Conservation (phyloP, 1,140 invertebrate species). For the Triops cancriformis region DNA sequence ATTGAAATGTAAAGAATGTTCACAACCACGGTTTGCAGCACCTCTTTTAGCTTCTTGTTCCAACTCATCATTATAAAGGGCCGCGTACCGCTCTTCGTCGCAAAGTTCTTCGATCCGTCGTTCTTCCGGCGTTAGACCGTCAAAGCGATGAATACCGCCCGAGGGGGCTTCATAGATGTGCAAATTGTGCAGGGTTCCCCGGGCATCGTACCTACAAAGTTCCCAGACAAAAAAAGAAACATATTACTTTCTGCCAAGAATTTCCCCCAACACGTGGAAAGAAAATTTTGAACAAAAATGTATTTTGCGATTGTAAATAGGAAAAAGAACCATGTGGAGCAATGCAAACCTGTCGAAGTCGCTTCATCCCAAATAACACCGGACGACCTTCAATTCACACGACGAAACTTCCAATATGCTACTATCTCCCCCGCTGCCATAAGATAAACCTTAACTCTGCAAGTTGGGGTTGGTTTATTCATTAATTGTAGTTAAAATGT, state of each 20-base stretch:
- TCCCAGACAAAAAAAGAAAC: constrained; percentile 21
- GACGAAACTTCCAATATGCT: background rate
- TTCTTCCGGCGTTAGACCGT: constrained; percentile 64
- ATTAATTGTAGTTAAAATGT: background rate
- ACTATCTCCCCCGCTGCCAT: background rate
- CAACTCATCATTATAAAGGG: constrained; percentile 74
- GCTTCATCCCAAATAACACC: background rate
- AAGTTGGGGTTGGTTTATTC: background rate
- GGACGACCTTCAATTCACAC: background rate
- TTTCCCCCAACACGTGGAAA: background rate
- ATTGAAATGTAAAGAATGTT: constrained; percentile 20
- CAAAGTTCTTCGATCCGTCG: constrained; percentile 72
- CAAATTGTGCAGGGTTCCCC: constrained; percentile 76
- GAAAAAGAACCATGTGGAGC: constrained; percentile 23
- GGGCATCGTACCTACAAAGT: constrained; percentile 77
- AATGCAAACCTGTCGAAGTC: constrained; percentile 28
- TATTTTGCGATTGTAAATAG: background rate
- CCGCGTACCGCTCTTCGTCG: constrained; percentile 82
- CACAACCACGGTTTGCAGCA: constrained; percentile 15
- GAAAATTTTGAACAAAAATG: background rate
- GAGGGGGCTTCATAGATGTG: constrained; percentile 41
- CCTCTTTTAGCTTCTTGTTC: constrained; percentile 67
- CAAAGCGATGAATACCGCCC: constrained; percentile 48
- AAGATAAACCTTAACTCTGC: constrained; percentile 12
- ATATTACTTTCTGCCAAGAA: background rate